Percentiles rank a stretch among this genome's conserved stretches.
These are phyloP conservation scores for Hemiprocne comata DNA, from an alignment of 2,113 vertebrate genomes.

Conservation along the genomic window DNA sequence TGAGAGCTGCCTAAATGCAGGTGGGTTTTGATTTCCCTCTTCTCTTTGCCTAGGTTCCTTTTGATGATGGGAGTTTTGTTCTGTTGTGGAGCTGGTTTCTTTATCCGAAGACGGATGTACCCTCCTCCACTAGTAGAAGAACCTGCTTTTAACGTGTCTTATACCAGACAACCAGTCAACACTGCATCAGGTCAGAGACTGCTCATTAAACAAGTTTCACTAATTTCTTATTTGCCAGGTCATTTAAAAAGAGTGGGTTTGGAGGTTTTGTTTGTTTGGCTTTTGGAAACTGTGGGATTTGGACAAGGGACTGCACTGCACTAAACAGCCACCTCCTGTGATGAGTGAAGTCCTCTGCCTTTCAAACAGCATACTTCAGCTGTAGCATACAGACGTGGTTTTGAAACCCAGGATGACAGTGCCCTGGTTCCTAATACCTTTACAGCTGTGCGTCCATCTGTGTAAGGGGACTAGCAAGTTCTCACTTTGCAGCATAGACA, in stretches of 20 bases:
- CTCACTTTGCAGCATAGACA: not conserved
- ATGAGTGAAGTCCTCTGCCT: not conserved
- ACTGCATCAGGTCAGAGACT: constrained; percentile 84
- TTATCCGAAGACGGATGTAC: constrained; percentile 93
- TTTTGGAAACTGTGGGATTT: not conserved
- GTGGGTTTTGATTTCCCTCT: not conserved
- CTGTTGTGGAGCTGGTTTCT: constrained; percentile 95
- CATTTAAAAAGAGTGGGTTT: not conserved
- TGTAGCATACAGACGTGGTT: not conserved
- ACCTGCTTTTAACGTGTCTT: constrained; percentile 93
- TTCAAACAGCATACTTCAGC: not conserved
- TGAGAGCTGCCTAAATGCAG: not conserved
- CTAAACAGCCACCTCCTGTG: not conserved
- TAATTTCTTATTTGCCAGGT: not conserved
- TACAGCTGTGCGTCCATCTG: not conserved
- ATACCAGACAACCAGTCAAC: constrained; percentile 88
- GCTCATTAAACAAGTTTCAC: not conserved
- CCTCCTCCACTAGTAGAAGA: constrained; percentile 91
- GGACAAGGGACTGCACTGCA: not conserved
- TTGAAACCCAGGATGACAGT: not conserved
- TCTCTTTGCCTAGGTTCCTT: constrained; percentile 84
- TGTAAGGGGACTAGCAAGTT: not conserved
- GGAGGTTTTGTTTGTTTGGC: not conserved
- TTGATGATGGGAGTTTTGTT: constrained; percentile 98
- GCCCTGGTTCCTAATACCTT: not conserved